phyloP scores from a whole-genome alignment of 2,888 invertebrate species.

The Oscheius onirici region DNA sequence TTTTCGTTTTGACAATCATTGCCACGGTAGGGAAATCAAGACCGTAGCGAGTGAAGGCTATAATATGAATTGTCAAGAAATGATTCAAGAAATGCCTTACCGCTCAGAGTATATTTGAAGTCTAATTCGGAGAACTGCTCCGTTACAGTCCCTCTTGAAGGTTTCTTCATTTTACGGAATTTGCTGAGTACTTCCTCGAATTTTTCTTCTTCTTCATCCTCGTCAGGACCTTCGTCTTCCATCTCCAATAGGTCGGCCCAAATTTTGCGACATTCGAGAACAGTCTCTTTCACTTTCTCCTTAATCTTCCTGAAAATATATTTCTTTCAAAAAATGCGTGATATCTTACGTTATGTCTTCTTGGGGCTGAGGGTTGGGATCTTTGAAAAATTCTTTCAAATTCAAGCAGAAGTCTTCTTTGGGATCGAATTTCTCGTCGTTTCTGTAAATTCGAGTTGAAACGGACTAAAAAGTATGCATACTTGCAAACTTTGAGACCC shows the following conservation, averaged over 20 bases:
- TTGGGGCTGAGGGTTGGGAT: not conserved
- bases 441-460: too few relatives aligned
- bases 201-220: too few relatives aligned
- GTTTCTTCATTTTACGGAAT: too few relatives aligned
- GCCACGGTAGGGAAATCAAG: not conserved
- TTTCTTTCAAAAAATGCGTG: too few relatives aligned
- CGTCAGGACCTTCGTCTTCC: too few relatives aligned
- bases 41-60: constrained; percentile 10
- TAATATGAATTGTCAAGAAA: not conserved
- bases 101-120: not conserved
- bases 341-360: not conserved
- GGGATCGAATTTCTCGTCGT: not conserved
- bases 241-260: too few relatives aligned
- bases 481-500: not conserved
- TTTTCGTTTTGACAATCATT: not conserved
- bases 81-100: not conserved
- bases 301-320: too few relatives aligned
- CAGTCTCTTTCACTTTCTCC: too few relatives aligned
- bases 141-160: not conserved
- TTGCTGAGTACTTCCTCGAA: too few relatives aligned
- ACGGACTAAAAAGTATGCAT: not conserved
- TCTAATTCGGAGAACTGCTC: not conserved
- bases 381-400: not conserved
- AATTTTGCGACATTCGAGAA: too few relatives aligned
- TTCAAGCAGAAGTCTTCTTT: not conserved